Conservation (phyloP, 2,888 invertebrate genomes). For the Stramonita haemastoma region DNA sequence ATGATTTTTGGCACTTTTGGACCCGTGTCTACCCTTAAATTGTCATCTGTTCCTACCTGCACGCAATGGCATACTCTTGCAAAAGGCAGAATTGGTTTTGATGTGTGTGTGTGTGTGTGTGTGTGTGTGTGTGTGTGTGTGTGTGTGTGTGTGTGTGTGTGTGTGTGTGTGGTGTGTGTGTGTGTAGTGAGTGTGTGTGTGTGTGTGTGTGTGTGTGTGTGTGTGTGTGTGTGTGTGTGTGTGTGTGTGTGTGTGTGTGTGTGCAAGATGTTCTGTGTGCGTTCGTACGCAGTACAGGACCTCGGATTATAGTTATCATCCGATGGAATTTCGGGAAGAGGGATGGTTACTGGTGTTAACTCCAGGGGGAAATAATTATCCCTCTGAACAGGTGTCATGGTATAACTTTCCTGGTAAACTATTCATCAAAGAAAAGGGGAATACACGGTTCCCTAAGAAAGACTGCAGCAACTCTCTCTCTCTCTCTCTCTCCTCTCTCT, state of each 20-base stretch:
- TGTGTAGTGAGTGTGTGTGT: neutral
- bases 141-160: constrained; percentile 31
- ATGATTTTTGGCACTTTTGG: too few species aligned
- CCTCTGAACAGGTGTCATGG: neutral
- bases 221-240: constrained; percentile 17
- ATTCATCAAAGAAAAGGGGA: too few species aligned
- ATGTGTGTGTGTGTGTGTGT: constrained; percentile 13
- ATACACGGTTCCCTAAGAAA: too few species aligned
- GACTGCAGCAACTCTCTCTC: too few species aligned
- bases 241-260: constrained; percentile 15
- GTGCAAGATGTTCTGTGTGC: neutral
- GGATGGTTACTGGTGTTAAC: too few species aligned
- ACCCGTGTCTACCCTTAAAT: too few species aligned
- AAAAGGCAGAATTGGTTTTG: neutral
- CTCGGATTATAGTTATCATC: neutral
- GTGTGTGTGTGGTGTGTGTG: too few species aligned
- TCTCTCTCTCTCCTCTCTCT: too few species aligned
- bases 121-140: constrained; percentile 16
- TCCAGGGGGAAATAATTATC: too few species aligned
- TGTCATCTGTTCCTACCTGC: too few species aligned
- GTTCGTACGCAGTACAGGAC: neutral
- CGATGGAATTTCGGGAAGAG: neutral
- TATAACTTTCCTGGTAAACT: too few species aligned
- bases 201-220: neutral
- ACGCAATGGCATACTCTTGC: too few species aligned